These are phyloP conservation scores for Neodiprion fabricii DNA, from an alignment of 1,140 invertebrate genomes.

Conservation along the genomic window DNA sequence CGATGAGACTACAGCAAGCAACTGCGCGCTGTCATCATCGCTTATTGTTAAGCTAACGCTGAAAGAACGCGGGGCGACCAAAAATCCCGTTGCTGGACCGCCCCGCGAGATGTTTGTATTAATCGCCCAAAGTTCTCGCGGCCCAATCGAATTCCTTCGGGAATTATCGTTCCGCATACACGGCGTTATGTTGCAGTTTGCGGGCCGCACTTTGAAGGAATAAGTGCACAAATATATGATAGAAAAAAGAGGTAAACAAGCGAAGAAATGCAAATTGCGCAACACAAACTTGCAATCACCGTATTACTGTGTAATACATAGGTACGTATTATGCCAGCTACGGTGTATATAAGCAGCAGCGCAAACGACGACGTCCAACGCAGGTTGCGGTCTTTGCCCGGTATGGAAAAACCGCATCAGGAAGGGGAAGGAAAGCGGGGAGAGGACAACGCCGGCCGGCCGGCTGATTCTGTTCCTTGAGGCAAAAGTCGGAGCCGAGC, in stretches of 20 bases:
- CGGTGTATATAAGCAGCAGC: too few relatives aligned
- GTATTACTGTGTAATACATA: too few relatives aligned
- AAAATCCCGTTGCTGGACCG: slow-evolving; percentile 8
- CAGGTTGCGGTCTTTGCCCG: slow-evolving; percentile 1
- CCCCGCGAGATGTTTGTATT: neutral
- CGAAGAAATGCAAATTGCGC: too few relatives aligned
- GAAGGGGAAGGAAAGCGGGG: neutral
- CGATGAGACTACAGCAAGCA: neutral
- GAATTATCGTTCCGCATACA: too few relatives aligned
- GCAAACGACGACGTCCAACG: neutral
- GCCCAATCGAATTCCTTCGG: too few relatives aligned
- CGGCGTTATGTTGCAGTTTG: too few relatives aligned
- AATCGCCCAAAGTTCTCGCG: too few relatives aligned
- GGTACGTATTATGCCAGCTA: too few relatives aligned
- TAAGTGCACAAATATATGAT: too few relatives aligned
- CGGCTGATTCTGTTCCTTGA: neutral
- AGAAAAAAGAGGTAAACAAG: too few relatives aligned
- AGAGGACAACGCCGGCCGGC: neutral
- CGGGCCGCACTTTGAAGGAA: too few relatives aligned
- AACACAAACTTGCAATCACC: too few relatives aligned
- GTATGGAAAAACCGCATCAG: neutral
- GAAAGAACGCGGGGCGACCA: neutral
- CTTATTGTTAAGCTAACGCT: neutral
- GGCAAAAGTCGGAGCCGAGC: neutral
- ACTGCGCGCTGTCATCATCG: neutral